Evolutionary conservation across 2,888 invertebrate genomes (phyloP).

Genomic region (Xiphydria camelus): DNA sequence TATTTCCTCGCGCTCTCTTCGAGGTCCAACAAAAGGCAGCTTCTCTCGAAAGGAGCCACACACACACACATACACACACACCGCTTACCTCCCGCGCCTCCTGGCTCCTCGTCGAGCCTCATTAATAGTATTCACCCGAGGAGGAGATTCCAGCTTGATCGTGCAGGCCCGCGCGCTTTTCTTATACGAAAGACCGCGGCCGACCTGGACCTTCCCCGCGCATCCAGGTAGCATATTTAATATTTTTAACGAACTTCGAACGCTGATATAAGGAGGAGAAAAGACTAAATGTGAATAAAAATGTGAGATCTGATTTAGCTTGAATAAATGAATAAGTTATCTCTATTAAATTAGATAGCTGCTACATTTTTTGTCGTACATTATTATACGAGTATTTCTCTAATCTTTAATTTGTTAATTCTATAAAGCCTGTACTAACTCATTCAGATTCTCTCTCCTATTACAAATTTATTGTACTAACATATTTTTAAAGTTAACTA

Average conservation of each 20-base stretch:
- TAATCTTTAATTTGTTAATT: too few species aligned
- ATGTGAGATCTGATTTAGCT: too few species aligned
- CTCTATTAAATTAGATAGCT: too few species aligned
- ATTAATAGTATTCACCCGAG: conserved; percentile 54
- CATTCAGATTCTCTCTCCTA: too few species aligned
- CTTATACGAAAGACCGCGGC: conserved; percentile 12
- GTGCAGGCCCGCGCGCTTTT: conserved; percentile 22
- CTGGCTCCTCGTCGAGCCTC: conserved; percentile 34
- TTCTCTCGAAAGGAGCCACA: conserved; percentile 40
- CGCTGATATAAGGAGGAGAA: conserved; percentile 19
- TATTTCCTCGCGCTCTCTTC: conserved; percentile 51
- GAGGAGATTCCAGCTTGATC: conserved; percentile 42
- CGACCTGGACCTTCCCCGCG: background rate
- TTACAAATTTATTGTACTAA: too few species aligned
- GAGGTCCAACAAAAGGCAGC: conserved; percentile 50
- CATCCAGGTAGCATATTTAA: conserved; percentile 32
- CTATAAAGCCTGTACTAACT: too few species aligned
- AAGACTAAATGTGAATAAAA: conserved; percentile 6
- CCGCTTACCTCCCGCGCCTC: conserved; percentile 25
- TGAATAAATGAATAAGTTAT: too few species aligned
- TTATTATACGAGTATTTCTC: too few species aligned
- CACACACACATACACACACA: conserved; percentile 14
- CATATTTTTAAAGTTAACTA: too few species aligned
- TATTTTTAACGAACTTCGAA: conserved; percentile 41
- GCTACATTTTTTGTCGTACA: too few species aligned